phyloP scores from a whole-genome alignment of 2,797 vertebrate genomes.

The Hylomyscus alleni region DNA sequence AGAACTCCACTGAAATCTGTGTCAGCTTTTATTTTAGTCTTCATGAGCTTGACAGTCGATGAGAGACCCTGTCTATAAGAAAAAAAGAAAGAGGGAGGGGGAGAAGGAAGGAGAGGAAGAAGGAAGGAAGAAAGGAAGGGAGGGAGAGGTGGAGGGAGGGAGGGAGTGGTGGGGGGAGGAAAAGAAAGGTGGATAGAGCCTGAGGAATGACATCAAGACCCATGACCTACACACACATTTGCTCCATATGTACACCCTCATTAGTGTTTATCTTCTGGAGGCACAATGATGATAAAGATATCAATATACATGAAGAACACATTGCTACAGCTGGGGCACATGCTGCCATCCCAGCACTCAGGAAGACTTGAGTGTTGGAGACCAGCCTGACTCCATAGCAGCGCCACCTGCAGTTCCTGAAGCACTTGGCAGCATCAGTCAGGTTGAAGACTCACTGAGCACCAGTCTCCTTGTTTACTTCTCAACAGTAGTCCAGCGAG shows the following conservation, averaged over 20 bases:
- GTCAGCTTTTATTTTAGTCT: neutral
- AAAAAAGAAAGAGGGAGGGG: no score
- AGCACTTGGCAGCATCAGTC: neutral
- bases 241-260: neutral
- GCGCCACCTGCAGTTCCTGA: neutral
- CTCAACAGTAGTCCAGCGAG: neutral
- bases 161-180: neutral
- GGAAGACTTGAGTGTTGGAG: neutral
- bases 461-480: neutral
- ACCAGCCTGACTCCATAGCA: neutral
- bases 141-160: neutral
- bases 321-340: neutral
- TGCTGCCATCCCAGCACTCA: neutral
- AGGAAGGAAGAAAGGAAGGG: neutral
- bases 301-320: neutral
- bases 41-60: neutral
- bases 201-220: neutral
- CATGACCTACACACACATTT: neutral
- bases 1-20: neutral
- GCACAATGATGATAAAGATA: neutral
- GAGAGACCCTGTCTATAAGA: no score
- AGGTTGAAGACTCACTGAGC: neutral
- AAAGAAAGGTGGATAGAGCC: neutral
- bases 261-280: neutral
- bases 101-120: neutral